Evolutionary conservation across 2,113 vertebrate species (phyloP), one percentile per base, ranked within the genome.

Genomic region (Clarias macrocephalus): DNA sequence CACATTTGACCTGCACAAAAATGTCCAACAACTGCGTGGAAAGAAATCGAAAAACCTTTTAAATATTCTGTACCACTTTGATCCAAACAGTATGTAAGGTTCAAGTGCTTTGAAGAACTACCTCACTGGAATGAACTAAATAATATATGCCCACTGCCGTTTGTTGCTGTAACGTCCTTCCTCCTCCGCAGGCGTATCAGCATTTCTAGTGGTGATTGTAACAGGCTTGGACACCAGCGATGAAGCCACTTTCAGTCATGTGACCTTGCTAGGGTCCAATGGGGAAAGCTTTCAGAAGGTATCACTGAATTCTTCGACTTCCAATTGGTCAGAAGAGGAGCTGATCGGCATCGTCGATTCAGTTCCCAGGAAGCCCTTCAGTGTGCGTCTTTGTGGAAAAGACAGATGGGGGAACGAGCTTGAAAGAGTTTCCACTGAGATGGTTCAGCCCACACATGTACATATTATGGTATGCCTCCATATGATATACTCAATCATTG

Each of bases 371-470:
- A 88, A 82, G 5, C 93, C 94, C 4, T 96, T 95, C 89, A 93
- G 89, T 62, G 89, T 95, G 66, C 85, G 83, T 77, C 91, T 96
- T 8, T 91, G 91, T 42, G 94, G 94, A 48, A 87, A 12, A n/a
- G 95, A 96, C 87, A 28, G 87, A 37, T 83, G 25, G 16, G 95
- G 94, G 28, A 92, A 93, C 89, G 88, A 75, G 52, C 87, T 96
- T 83, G 93, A 95, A 89, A 93, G 95, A 86, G 92, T 94, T 84
- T 95, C 95, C 54, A 83, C 94, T 0, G 94, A 95, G 89, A 92
- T 94, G 91, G 90, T 95, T 52, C 93, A 94, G 57, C 94, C 94
- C 52, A 94, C 94, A 59, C 92, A 93, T 13, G 90, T 95, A 65
- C 93, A 94, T 89, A 94, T 96, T 89, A 92, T 93, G 92, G 95